phyloP scores from a whole-genome alignment of 2,888 invertebrate species.

The Oxycera nigricornis region DNA sequence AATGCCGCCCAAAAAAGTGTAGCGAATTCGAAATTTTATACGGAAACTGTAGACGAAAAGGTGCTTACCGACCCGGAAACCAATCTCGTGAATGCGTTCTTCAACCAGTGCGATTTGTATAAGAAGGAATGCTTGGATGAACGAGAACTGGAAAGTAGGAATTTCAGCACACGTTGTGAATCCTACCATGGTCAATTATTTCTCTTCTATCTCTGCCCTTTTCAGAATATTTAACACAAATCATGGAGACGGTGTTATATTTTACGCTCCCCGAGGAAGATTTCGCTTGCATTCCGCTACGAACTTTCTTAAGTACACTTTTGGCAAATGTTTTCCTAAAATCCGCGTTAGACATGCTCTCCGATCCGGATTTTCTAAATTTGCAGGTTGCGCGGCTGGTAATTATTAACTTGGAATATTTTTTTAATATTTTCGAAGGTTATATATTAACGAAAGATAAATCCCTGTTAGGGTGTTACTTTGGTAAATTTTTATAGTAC shows the following conservation, averaged over 20 bases:
- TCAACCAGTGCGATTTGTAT: slow-evolving; percentile 47
- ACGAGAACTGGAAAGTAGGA: slow-evolving; percentile 48
- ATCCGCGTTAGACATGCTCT: slow-evolving; percentile 47
- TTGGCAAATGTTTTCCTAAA: slow-evolving; percentile 49
- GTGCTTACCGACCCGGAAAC: slow-evolving; percentile 47
- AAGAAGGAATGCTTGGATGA: slow-evolving; percentile 49
- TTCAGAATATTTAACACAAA: slow-evolving; percentile 48
- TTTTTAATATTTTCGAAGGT: background rate
- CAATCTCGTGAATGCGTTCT: slow-evolving; percentile 49
- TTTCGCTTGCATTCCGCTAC: slow-evolving; percentile 49
- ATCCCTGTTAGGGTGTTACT: too few relatives aligned
- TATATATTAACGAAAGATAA: too few relatives aligned
- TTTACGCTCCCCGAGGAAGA: slow-evolving; percentile 49
- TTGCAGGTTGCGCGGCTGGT: slow-evolving; percentile 49
- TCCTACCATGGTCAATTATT: background rate
- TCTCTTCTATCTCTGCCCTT: background rate
- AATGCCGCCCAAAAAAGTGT: slow-evolving; percentile 46
- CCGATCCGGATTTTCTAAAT: slow-evolving; percentile 51
- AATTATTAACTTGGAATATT: background rate
- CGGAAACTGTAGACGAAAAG: slow-evolving; percentile 46
- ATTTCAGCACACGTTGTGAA: background rate
- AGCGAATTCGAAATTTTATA: slow-evolving; percentile 49
- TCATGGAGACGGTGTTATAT: slow-evolving; percentile 49
- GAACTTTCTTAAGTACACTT: slow-evolving; percentile 49
- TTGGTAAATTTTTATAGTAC: too few relatives aligned